Evolutionary conservation across 2,113 vertebrate genomes (phyloP).

Genomic region (Parotia lawesii): DNA sequence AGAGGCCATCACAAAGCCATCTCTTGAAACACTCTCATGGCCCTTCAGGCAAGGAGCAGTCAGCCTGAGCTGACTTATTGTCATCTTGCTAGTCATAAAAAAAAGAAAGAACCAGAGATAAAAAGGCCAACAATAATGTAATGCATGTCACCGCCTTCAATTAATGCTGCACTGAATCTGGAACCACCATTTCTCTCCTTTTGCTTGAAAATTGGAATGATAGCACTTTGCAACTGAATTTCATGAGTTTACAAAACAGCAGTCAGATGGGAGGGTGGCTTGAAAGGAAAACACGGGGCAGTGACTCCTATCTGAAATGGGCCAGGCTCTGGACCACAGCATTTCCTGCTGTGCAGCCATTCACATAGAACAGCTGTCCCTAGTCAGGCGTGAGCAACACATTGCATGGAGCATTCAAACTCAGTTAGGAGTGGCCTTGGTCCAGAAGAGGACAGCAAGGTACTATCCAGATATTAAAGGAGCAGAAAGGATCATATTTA

Average conservation of each 20-base stretch:
- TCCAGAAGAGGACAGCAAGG: neutral
- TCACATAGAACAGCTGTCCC: neutral
- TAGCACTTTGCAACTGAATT: neutral
- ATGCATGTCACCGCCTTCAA: neutral
- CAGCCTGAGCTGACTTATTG: neutral
- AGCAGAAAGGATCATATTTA: neutral
- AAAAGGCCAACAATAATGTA: neutral
- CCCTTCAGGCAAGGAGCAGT: neutral
- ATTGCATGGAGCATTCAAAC: neutral
- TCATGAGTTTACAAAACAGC: neutral
- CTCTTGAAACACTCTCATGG: neutral
- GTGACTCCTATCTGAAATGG: neutral
- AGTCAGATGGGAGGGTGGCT: neutral
- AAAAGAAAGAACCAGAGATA: neutral
- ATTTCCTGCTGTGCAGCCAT: fast-evolving
- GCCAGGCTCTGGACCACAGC: neutral
- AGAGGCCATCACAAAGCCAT: neutral
- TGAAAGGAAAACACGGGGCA: neutral
- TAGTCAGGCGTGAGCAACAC: neutral
- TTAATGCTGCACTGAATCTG: neutral
- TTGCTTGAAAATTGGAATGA: neutral
- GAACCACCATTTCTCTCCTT: neutral
- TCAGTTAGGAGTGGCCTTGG: neutral
- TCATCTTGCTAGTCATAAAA: neutral
- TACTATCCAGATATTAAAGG: neutral